Evolutionary conservation across 2,113 vertebrate genomes (phyloP).

Genomic region (Eretmochelys imbricata): DNA sequence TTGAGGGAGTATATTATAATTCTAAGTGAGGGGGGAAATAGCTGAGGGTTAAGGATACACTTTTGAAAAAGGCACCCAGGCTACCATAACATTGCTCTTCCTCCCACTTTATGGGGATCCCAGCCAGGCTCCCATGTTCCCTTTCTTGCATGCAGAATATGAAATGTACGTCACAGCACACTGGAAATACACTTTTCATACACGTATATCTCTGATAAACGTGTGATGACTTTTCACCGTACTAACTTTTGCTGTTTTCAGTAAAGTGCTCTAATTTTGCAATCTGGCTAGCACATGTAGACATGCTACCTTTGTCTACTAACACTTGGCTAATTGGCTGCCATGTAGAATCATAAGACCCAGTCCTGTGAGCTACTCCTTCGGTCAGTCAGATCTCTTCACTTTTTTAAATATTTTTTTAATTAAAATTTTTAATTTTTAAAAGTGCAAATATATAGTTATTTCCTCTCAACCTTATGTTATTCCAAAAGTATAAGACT

Average conservation of each 20-base stretch:
- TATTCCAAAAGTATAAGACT: neutral
- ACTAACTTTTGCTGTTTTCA: accelerated
- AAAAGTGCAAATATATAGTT: neutral
- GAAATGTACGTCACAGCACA: accelerated
- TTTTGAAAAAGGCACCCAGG: neutral
- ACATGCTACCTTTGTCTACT: neutral
- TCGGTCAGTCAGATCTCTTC: neutral
- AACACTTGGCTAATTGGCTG: neutral
- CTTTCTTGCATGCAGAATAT: neutral
- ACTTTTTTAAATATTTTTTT: neutral
- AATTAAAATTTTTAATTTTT: neutral
- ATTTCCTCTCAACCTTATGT: neutral
- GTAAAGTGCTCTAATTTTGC: neutral
- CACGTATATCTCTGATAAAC: neutral
- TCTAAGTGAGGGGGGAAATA: neutral
- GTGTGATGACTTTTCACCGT: neutral
- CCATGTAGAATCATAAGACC: neutral
- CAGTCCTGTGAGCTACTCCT: neutral
- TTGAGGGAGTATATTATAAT: neutral
- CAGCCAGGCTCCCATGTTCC: neutral
- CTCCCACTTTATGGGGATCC: neutral
- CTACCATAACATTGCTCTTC: neutral
- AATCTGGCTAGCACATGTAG: neutral
- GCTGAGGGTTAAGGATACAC: neutral
- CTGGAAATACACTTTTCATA: neutral